Base-by-base conservation (phyloP, 1,140 invertebrate genomes). In the Panulirus ornatus region DNA sequence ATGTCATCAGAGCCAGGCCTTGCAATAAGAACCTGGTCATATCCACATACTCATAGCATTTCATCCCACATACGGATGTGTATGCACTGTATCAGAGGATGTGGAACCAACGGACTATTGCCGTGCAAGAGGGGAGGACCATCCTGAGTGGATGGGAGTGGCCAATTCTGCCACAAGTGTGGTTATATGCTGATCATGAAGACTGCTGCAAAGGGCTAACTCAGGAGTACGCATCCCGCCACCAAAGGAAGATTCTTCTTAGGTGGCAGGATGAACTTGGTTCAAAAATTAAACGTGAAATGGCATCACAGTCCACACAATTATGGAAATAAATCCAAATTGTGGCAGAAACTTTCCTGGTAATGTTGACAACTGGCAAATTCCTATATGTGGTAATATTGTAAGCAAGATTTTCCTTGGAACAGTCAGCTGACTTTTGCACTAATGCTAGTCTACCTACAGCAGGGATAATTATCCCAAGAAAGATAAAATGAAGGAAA, bases 171-270 rank as follows among this genome's bases (percentile, higher is more conserved):
- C 82, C 82, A 84, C 63, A 84, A 38, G 44, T 22, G 70, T 73
- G 70, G 44, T 82, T 82, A 54, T 84, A 70, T 27, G 44, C 82
- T 73, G 82, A 70, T 71, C 82, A 84, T 51, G 30, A 44, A n/a
- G n/a, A 71, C 44, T 84, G 38, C 82, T 73, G 6, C 71, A 36
- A n/a, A 88, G 36, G 76, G 73, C 51, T 58, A 47, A 79, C 70
- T 88, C 86, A 88, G 86, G 86, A 88, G 58, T 88, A 88, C 86
- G 47, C 86, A 88, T 88, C 86, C 78, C 47, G 86, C 86, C 86
- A 88, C 86, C 86, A 88, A 11, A 88, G 86, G 38, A 88, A 88
- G n/a, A 71, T 42, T 27, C 36, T 30, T 58, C 54, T 51, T 42
- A 22, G 54, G 16, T 81, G 86, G 76, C 86, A 81, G 78, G 78